Percentiles rank a stretch among this genome's conserved stretches.
phyloP scores from a whole-genome alignment of 2,888 invertebrate genomes.

The Bellardia bayeri region DNA sequence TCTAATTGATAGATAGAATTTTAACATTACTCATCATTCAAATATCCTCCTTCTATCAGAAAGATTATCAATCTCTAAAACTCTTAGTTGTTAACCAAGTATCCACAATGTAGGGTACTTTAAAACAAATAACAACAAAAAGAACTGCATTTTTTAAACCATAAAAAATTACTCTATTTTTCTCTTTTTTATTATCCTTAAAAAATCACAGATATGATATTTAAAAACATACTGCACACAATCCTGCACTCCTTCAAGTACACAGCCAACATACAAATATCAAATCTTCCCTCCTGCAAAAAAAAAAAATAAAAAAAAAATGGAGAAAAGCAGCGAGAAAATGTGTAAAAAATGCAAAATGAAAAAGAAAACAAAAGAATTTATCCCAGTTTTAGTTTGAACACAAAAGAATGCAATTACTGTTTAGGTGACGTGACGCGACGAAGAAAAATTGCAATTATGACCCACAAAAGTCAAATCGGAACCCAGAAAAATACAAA shows the following conservation, averaged over 20 bases:
- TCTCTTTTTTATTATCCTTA: neutral
- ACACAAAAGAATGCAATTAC: slow-evolving; percentile 72
- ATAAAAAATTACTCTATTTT: slow-evolving; percentile 28
- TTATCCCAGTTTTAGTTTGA: slow-evolving; percentile 63
- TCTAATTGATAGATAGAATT: no score
- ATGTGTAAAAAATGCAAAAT: neutral
- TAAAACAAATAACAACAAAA: neutral
- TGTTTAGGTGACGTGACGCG: slow-evolving; percentile 70
- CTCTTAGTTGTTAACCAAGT: no score
- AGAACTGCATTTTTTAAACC: slow-evolving; percentile 34
- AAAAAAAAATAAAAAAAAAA: no score
- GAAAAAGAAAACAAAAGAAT: slow-evolving; percentile 53
- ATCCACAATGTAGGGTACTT: neutral
- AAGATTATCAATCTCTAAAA: no score
- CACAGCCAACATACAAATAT: neutral
- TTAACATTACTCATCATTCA: no score
- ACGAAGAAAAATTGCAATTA: slow-evolving; percentile 74
- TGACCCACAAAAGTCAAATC: slow-evolving; percentile 72
- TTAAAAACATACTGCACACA: slow-evolving; percentile 17
- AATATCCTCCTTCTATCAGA: no score
- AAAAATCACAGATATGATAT: slow-evolving; percentile 59
- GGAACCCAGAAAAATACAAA: slow-evolving; percentile 48
- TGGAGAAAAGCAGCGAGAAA: neutral
- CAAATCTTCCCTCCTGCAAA: neutral
- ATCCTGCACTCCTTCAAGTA: neutral